A percentile compares a stretch with the other conserved stretches of the same genome.
Evolutionary conservation across 2,888 invertebrate genomes (phyloP).

Genomic region (Sialis fuliginosa): DNA sequence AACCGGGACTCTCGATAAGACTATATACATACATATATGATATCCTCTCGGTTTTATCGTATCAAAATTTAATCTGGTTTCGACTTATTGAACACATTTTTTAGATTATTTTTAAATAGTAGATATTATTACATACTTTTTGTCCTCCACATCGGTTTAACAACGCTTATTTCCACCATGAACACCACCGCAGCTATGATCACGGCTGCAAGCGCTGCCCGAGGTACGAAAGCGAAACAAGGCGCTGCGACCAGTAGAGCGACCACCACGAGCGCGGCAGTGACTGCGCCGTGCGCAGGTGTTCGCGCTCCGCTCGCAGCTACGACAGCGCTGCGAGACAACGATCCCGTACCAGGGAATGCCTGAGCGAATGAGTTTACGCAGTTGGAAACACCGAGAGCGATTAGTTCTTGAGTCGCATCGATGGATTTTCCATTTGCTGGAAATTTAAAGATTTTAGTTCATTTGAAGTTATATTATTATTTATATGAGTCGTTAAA

Average conservation of each 20-base stretch:
- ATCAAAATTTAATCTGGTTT: no score
- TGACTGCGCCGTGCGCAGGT: slow-evolving; percentile 69
- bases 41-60: no score
- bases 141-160: slow-evolving; percentile 75
- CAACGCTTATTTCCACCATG: slow-evolving; percentile 76
- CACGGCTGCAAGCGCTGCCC: slow-evolving; percentile 69
- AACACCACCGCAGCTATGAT: slow-evolving; percentile 85
- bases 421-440: slow-evolving; percentile 66
- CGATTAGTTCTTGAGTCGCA: slow-evolving; percentile 81
- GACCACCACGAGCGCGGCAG: slow-evolving; percentile 64
- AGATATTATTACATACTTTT: slow-evolving; percentile 80
- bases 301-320: slow-evolving; percentile 80
- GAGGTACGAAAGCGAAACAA: slow-evolving; percentile 74
- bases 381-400: slow-evolving; percentile 65
- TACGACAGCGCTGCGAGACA: slow-evolving; percentile 75
- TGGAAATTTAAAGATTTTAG: slow-evolving; percentile 12
- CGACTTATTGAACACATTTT: no score
- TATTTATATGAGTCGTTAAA: no score
- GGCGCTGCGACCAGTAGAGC: slow-evolving; percentile 76
- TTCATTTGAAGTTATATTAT: no score
- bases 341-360: slow-evolving; percentile 73
- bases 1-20: no score
- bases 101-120: no score
- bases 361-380: slow-evolving; percentile 74
- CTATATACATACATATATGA: no score